These are phyloP conservation scores for Trachelus iudaicus DNA, from an alignment of 2,888 invertebrate species.

Conservation along the genomic window DNA sequence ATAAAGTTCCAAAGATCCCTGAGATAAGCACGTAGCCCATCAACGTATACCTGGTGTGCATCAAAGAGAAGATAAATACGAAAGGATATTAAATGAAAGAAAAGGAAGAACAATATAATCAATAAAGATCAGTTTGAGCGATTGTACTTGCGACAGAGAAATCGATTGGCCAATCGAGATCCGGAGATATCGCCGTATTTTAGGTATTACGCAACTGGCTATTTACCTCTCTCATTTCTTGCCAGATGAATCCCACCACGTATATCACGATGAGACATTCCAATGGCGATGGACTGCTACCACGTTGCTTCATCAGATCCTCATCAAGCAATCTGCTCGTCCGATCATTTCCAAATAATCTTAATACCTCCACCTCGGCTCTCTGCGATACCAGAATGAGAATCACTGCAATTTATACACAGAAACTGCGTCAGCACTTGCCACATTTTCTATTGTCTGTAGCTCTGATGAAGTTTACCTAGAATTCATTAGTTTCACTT, in stretches of 20 bases:
- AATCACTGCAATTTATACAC: constrained; percentile 74
- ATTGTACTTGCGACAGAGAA: not conserved
- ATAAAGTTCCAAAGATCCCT: constrained; percentile 97
- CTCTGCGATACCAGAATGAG: constrained; percentile 93
- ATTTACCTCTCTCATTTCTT: constrained; percentile 84
- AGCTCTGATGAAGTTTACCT: not conserved
- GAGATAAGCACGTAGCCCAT: constrained; percentile 88
- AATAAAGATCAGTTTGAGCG: not conserved
- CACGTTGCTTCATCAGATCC: constrained; percentile 79
- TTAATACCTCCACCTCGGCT: constrained; percentile 81
- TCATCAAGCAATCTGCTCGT: constrained; percentile 74
- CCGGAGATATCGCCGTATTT: not conserved
- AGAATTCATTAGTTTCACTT: constrained; percentile 65
- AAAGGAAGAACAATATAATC: not conserved
- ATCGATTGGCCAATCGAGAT: not conserved
- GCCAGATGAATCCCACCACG: constrained; percentile 90
- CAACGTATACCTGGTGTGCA: constrained; percentile 74
- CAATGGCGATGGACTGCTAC: constrained; percentile 85
- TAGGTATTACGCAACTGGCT: not conserved
- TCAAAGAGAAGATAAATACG: not conserved
- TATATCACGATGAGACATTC: constrained; percentile 87
- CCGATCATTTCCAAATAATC: constrained; percentile 77
- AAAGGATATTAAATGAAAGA: not conserved
- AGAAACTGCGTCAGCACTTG: not conserved
- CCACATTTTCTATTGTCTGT: not conserved